Base-by-base conservation (phyloP, 1,140 invertebrate species). In the Drosophila yakuba region DNA sequence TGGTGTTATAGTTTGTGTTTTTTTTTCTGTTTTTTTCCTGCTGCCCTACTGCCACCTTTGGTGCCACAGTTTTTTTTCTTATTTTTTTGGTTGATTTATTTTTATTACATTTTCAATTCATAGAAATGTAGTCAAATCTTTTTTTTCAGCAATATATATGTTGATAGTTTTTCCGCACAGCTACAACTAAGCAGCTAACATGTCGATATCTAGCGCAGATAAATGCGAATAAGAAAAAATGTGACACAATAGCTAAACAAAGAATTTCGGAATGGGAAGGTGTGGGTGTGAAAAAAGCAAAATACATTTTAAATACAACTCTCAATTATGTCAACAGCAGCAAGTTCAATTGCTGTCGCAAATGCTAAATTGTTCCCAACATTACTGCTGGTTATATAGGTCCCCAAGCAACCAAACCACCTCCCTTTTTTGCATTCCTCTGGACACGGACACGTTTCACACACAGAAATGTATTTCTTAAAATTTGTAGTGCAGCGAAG, bases 291-390 rank as follows among this genome's bases (percentile, higher is more conserved):
- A 69, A 48, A 39, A 45, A 20, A 57, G 32, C 48, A 57, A 81
- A 67, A 74, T 50, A 64, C 64, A 74, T 75, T 68, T 71, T 71
- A 83, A 82, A 83, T 75, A 79, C 74, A 66, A 75, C 71, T 75
- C 63, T 84, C 80, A 83, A 78, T 75, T 84, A 75, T 83, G 80
- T 83, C 79, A 83, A 83, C 80, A 83, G 80, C 64, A 64, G 75
- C 57, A 68, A 80, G 23, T 64, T 44, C 47, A 81, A 61, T 78
- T 73, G 60, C 68, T 62, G 74, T 52, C 54, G 59, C 59, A 61
- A 61, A 58, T 28, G 36, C 36, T 58, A 12, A 20, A 11, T 47
- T 28, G 28, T 23, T n/a, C 4, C 43, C 32, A 5, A 4, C 14
- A 14, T 50, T 32, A 10, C 14, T 17, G 7, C 39, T 32, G 51